Base-by-base conservation (phyloP, 2,888 invertebrate species). In the Lycia hirtaria region DNA sequence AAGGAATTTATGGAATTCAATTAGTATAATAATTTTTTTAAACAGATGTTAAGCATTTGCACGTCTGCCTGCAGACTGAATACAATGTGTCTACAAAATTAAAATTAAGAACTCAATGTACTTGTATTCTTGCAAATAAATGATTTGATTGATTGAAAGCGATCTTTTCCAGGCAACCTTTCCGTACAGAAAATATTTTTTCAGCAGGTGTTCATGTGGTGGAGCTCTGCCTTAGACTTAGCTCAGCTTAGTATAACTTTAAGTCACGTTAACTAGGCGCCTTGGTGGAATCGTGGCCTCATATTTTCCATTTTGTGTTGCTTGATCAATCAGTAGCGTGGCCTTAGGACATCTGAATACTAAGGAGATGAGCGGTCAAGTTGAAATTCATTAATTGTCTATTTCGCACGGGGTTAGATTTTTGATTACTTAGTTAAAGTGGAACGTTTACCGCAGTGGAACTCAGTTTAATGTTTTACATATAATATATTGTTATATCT, bases 291-390 rank as follows among this genome's bases (percentile, higher is more conserved):
- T 30, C 19, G 55, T 55, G 48, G 65, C 55, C 56, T 61, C 63
- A 60, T 32, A 41, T 52, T 43, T 52, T 47, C 47, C 55, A 60
- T 57, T n/a, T 56, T 59, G 20, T 37, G 24, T 41, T 55, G 43
- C 48, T 56, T 55, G 56, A 56, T 56, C 58, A 37, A 53, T 55
- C 57, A 55, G 48, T 28, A 19, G 20, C 41, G 14, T 37, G 62
- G 43, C 62, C 64, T 66, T 56, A 56, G 17, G 20, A 14, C 45
- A 49, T 48, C 35, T 58, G 64, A 56, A 63, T 64, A 62, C 56
- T 62, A 58, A 64, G 47, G 52, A 57, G 47, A 30, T 41, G 57
- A 45, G 44, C 24, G 15, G 37, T 28, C 37, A 47, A 28, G 19
- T 14, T 33, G 32, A 30, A 37, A 45, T 56, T 56, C 14, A 38